Evolutionary conservation across 2,888 invertebrate species (phyloP).

Genomic region (Synergus gifuensis): DNA sequence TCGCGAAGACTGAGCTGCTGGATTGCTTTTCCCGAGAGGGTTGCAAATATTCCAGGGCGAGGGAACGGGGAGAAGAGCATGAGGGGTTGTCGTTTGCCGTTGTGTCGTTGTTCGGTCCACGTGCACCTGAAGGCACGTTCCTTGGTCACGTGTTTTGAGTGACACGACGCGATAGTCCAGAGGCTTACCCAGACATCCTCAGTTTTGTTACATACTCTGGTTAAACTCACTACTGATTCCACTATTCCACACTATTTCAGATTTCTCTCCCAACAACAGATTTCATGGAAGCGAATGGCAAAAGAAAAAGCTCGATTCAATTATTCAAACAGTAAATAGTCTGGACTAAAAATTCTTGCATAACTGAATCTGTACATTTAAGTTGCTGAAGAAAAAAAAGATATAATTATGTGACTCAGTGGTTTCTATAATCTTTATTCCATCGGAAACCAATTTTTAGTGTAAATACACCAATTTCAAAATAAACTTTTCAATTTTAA

Average conservation of each 20-base stretch:
- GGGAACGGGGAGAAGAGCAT: conserved; percentile 54
- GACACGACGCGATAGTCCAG: background rate
- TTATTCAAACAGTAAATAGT: background rate
- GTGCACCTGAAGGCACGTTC: conserved; percentile 75
- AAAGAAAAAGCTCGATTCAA: conserved; percentile 1
- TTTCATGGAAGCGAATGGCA: background rate
- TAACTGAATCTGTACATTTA: too few species aligned
- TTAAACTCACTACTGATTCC: conserved; percentile 1
- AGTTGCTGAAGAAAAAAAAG: too few species aligned
- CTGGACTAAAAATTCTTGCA: background rate
- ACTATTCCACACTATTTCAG: background rate
- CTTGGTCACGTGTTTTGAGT: conserved; percentile 69
- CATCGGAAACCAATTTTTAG: too few species aligned
- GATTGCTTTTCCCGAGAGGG: conserved; percentile 53
- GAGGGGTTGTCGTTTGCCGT: conserved; percentile 57
- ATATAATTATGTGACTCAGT: too few species aligned
- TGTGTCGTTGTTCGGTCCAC: conserved; percentile 65
- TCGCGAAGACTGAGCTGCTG: conserved; percentile 60
- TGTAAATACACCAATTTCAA: too few species aligned
- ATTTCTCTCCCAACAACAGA: conserved; percentile 14
- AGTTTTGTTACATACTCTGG: background rate
- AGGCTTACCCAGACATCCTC: background rate
- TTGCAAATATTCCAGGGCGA: conserved; percentile 43
- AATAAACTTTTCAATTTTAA: too few species aligned
- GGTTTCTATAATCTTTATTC: too few species aligned